Base-by-base conservation (phyloP, 2,797 vertebrate genomes). In the Notoglanidium macrostoma region DNA sequence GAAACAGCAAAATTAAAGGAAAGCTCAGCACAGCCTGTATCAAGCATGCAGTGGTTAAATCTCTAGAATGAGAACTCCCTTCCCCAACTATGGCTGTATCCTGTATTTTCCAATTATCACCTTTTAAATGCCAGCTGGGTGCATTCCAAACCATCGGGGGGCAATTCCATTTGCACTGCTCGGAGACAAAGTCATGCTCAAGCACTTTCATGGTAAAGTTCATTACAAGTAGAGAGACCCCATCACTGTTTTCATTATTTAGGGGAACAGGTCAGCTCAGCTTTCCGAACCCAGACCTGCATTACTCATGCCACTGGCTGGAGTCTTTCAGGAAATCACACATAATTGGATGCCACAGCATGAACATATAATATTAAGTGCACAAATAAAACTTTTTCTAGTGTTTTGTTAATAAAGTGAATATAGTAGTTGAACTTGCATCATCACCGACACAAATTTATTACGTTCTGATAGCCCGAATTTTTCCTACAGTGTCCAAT, bases 41-140 rank as follows among this genome's bases (percentile, higher is more conserved):
- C 88, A 93, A 92, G 90, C 90, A 92, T 90, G 85, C 93, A 90
- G 90, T 67, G 92, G 92, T 92, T 93, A 94, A 92, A 94, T 92
- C 89, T 57, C 90, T 96, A 95, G 95, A 96, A 96, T 95, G 96
- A 96, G 96, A 97, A 95, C 96, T 96, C 95, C 95, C 96, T 94
- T 96, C 96, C 96, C 97, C 96, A 96, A 96, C 97, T 97, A 96
- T 94, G 96, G 97, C 96, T 97, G 97, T 97, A 98, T 98, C 97
- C 97, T 98, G 97, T 97, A 98, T 98, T 99, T 99, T 97, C 97
- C 98, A 98, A 99, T 99, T 99, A 99, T 98, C 98, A 98, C 98
- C 97, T 99, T 99, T 99, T 98, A 98, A 99, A 97, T 97, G 97
- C 97, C 97, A 99, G 98, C 97, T 99, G 98, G 97, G 97, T 96